Evolutionary conservation across 2,797 vertebrate genomes (phyloP), one percentile per base, ranked within the genome.

Genomic region (Octomys mimax): DNA sequence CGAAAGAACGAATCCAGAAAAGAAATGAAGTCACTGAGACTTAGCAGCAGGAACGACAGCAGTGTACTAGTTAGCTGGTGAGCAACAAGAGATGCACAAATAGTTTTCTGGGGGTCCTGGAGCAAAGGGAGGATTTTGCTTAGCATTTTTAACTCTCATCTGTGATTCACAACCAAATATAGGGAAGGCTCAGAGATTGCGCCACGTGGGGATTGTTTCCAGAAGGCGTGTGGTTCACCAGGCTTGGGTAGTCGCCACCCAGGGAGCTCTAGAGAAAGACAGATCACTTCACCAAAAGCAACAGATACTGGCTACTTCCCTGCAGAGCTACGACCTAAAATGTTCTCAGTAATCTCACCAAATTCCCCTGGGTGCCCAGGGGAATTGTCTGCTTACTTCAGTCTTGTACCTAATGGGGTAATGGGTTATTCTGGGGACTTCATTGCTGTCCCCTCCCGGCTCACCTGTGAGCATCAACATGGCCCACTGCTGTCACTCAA

Each of bases 1-100:
- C 22, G 49, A 95, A 87, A n/a, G 73, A 87, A 81, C 79, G 87
- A 94, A 92, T 59, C 19, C 86, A 89, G 89, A 57, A 79, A 96
- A 61, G 73, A 94, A 95, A 82, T 91, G 39, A 93, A 84, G 39
- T 87, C 85, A 57, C 46, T 73, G 70, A 91, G 39, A 82, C 79
- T 94, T 87, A 79, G 86, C 52, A 82, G 28, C 26, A 26, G 39
- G 77, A 90, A 82, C 28, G 21, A n/a, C 42, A 87, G 21, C 21
- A 79, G 22, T 59, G 70, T 84, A n/a, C 61, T 46, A 80, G 24
- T 90, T n/a, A 62, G 31, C 66, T 54, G 54, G 24, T 0, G 19
- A 85, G n/a, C 73, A 87, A 33, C 31, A 52, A 31, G 19, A 54
- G 22, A 61, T 28, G 46, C 33, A 59, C 68, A 73, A 80, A 89